Percentiles rank a stretch among this genome's conserved stretches.
Conservation (phyloP, 2,797 vertebrate species). For the Capromys pilorides region DNA sequence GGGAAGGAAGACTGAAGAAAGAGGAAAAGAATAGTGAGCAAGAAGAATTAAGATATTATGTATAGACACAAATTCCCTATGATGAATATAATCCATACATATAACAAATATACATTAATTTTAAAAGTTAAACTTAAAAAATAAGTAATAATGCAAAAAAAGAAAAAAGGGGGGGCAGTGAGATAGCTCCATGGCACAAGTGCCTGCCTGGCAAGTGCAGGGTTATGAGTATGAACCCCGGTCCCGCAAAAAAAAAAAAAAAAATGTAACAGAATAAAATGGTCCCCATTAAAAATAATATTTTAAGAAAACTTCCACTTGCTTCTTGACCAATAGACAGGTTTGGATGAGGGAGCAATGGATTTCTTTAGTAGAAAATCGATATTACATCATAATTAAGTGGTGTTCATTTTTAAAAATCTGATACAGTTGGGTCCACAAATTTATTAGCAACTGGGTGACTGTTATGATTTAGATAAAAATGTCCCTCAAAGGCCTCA, state of each 20-base stretch:
- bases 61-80: too few relatives aligned
- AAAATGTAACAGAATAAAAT: too few relatives aligned
- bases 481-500: neutral
- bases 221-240: too few relatives aligned
- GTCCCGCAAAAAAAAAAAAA: too few relatives aligned
- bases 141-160: too few relatives aligned
- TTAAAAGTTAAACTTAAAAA: neutral
- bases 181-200: too few relatives aligned
- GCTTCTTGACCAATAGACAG: conserved; percentile 1
- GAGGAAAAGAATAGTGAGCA: neutral
- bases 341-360: conserved; percentile 12
- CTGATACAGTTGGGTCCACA: neutral
- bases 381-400: neutral
- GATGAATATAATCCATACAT: neutral
- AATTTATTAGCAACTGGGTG: conserved; percentile 25
- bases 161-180: too few relatives aligned
- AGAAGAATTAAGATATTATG: too few relatives aligned
- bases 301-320: too few relatives aligned
- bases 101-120: neutral
- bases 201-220: too few relatives aligned
- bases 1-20: neutral
- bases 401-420: conserved; percentile 17
- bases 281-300: too few relatives aligned
- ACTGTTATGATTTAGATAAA: neutral
- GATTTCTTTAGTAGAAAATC: conserved; percentile 30